Evolutionary conservation across 1,140 invertebrate species (phyloP), one percentile per base, ranked within the genome.

Genomic region (Drosophila pseudoananassae): DNA sequence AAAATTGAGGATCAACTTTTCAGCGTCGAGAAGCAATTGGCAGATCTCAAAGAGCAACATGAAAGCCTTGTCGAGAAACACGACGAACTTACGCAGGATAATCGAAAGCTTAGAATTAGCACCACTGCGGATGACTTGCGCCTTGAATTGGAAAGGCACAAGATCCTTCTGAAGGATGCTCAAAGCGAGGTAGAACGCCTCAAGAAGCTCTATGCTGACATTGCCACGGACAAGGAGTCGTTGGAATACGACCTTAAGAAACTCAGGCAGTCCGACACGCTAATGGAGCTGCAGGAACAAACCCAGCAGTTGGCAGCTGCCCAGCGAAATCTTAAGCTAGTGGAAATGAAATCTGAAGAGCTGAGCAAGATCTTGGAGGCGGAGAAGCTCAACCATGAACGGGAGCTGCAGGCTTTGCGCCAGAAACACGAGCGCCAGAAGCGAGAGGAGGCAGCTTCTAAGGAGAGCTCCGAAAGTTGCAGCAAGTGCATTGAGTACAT

Each of bases 121-220:
- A 36, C 58, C 15, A 81, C 74, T 1, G 51, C 59, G 0, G 89
- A 91, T 25, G 60, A 75, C 45, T 5, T 78, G 14, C 66, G 66
- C 4, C 23, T 90, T 8, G 90, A 91, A 1, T 50, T 91, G 45
- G 90, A 91, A 47, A 76, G 82, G 0, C 76, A 91, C 7, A 91
- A 88, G 47, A 91, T 91, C 8, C 27, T 90, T 5, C 50, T 91
- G 0, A 85, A 91, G 25, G 89, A 91, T 69, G 66, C 90, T 1
- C 79, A 90, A 31, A 64, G 80, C 9, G 90, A 91, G 57, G 89
- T 89, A 40, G 76, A 91, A 20, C 82, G 90, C 0, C n/a, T 91
- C 0, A 91, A 91, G 45, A 82, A 79, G 25, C 56, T 91, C 2
- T 91, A 91, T 29, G 53, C 91, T n/a, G 85, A 90, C 5, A 90